Conservation (phyloP, 2,113 vertebrate species). For the Pteronura brasiliensis region DNA sequence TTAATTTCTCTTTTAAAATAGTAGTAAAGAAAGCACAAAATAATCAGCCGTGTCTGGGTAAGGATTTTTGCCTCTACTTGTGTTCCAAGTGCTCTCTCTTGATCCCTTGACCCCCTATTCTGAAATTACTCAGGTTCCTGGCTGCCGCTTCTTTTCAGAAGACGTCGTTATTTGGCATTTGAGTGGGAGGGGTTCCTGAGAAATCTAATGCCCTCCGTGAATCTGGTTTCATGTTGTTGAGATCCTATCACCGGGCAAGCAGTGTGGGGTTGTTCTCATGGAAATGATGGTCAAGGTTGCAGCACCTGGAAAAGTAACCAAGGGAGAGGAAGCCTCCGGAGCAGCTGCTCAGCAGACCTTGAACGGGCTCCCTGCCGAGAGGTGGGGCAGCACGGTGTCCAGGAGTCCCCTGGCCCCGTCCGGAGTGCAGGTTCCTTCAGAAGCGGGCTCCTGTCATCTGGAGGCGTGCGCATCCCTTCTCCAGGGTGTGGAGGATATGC, state of each 20-base stretch:
- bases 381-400: not conserved
- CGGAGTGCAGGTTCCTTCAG: rapidly evolving
- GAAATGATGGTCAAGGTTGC: not conserved
- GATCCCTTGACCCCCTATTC: not conserved
- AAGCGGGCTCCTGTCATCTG: not conserved
- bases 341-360: not conserved
- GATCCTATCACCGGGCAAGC: not conserved
- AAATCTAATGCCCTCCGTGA: not conserved
- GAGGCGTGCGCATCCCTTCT: not conserved
- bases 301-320: rapidly evolving
- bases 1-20: slow-evolving; percentile 80
- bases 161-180: slow-evolving; percentile 33
- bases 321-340: rapidly evolving
- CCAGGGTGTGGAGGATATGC: not conserved
- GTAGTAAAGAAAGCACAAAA: slow-evolving; percentile 68
- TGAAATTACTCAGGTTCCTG: not conserved
- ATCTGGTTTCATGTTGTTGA: not conserved
- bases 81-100: slow-evolving; percentile 33
- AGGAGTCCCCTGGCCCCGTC: not conserved
- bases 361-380: not conserved
- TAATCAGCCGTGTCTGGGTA: slow-evolving; percentile 60
- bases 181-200: not conserved
- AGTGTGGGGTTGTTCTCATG: not conserved
- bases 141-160: not conserved
- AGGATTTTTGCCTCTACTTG: slow-evolving; percentile 28